These are phyloP conservation scores for Diabrotica undecimpunctata DNA, from an alignment of 1,140 invertebrate species.

Conservation along the genomic window DNA sequence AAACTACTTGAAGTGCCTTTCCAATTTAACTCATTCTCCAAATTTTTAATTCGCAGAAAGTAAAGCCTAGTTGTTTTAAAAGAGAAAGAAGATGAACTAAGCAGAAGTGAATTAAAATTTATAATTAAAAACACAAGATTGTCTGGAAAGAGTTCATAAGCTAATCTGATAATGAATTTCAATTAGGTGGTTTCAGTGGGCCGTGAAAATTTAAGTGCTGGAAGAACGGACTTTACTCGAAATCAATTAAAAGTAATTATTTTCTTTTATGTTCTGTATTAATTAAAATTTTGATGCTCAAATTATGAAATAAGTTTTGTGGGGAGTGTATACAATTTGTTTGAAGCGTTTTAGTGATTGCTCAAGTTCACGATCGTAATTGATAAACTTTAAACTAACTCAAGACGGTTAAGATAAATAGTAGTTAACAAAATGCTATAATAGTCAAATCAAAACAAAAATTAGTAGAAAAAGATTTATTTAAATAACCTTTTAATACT, in stretches of 20 bases:
- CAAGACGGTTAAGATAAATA: no score
- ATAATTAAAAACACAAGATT: slow-evolving; percentile 3
- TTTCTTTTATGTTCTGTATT: slow-evolving; percentile 3
- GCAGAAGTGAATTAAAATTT: neutral
- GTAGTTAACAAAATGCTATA: no score
- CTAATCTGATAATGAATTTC: slow-evolving; percentile 2
- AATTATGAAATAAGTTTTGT: neutral
- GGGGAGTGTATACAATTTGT: neutral
- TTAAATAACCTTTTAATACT: no score
- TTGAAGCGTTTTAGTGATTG: neutral
- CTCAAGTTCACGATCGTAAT: neutral
- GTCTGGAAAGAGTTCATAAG: neutral
- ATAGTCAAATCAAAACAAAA: no score
- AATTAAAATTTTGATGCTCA: neutral
- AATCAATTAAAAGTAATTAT: slow-evolving; percentile 1
- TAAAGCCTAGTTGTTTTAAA: no score
- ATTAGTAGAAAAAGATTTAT: no score
- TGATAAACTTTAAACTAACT: no score
- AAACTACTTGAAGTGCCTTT: no score
- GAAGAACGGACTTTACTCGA: neutral
- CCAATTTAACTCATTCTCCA: no score
- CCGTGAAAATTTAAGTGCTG: neutral
- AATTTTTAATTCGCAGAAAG: no score
- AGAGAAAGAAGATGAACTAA: neutral
- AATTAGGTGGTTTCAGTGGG: slow-evolving; percentile 1